Evolutionary conservation across 2,797 vertebrate species (phyloP), one percentile per base, ranked within the genome.

Genomic region (Helostoma temminkii): DNA sequence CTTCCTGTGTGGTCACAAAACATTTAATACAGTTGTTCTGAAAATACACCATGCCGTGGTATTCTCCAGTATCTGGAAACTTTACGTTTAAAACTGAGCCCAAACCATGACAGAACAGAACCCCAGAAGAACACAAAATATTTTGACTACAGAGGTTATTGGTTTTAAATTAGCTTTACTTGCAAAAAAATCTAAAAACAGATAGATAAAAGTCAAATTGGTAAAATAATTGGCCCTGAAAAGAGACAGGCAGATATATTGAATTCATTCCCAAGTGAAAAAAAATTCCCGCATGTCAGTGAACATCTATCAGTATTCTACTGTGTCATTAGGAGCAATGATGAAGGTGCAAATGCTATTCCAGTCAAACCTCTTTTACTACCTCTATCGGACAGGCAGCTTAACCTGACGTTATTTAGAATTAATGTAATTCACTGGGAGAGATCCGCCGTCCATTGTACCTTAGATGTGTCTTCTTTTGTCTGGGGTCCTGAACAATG

Each of bases 381-480:
- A 26, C 81, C 77, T 85, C 71, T 56, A 55, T 80, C 56, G 81
- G 83, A 91, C 85, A 84, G 88, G 76, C 80, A 81, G 81, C 78
- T 85, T 88, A 90, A 92, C 74, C 66, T 73, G 78, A 85, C 59
- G 56, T 87, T 92, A 92, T 93, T 93, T 90, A 82, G 86, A 92
- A 93, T 93, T 88, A 92, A 94, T 93, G 90, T 84, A 88, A 92
- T 93, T 91, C 89, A 84, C 90, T 72, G 80, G 89, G 89, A 83
- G 82, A 89, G 90, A 93, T 91, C 83, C 78, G 41, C 80, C 76
- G 86, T 89, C 92, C 89, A 92, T 94, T 94, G 93, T 93, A 90
- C 89, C 88, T 93, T 80, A 90, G 92, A 93, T 92, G 91, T 92
- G 91, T 91, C 88, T 87, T 78, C 91, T 89, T 93, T 91, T 94